Evolutionary conservation across 92 coral and sea anemone genomes (phyloP).

Genomic region (Umimayanthus chanpuru): DNA sequence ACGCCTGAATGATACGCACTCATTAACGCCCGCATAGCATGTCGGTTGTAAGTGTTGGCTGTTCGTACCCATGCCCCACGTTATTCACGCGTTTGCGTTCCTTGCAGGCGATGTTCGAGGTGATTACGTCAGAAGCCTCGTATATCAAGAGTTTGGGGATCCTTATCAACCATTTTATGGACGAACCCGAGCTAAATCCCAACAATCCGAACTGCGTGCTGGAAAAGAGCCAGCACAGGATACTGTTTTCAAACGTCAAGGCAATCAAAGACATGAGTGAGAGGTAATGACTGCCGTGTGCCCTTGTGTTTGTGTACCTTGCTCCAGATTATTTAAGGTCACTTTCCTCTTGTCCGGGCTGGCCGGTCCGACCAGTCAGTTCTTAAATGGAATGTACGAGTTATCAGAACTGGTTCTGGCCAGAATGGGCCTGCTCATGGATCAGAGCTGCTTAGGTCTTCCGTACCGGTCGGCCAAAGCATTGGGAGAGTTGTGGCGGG

Average conservation of each 20-base stretch:
- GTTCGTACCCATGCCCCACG: background rate
- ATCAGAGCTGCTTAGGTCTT: too few species aligned
- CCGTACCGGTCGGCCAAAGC: too few species aligned
- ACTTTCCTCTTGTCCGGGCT: too few species aligned
- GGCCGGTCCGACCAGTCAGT: too few species aligned
- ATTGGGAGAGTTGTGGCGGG: too few species aligned
- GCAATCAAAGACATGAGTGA: constrained; percentile 81
- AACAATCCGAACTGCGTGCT: constrained; percentile 75
- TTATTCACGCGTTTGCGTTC: background rate
- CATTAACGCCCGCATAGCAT: too few species aligned
- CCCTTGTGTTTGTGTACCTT: background rate
- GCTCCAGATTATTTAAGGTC: too few species aligned
- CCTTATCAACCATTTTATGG: constrained; percentile 78
- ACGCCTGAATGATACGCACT: too few species aligned
- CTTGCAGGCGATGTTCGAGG: constrained; percentile 93
- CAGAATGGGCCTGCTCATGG: too few species aligned
- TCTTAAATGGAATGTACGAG: too few species aligned
- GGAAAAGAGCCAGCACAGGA: constrained; percentile 79
- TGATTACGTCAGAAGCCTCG: constrained; percentile 95
- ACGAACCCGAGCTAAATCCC: constrained; percentile 67
- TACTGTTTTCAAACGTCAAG: constrained; percentile 81
- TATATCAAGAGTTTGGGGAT: constrained; percentile 89
- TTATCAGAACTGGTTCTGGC: too few species aligned
- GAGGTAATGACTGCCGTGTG: constrained; percentile 59
- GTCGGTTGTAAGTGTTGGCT: too few species aligned